These are phyloP conservation scores for Anoncus sp. DNA, from an alignment of 2,888 invertebrate species.

Conservation along the genomic window DNA sequence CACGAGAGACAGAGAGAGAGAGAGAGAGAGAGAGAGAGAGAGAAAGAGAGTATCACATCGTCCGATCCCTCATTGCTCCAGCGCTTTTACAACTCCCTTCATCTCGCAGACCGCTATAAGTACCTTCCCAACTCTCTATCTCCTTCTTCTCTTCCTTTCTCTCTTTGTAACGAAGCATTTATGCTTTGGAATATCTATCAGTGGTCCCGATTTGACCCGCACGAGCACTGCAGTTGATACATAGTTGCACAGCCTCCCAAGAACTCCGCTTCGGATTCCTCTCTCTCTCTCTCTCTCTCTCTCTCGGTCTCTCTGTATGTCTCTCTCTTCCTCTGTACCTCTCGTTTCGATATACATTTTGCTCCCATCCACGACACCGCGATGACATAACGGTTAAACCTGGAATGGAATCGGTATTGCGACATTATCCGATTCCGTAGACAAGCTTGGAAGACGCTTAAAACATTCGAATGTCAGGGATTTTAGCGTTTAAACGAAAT, in stretches of 20 bases:
- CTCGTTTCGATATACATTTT: constrained; percentile 17
- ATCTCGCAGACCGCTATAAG: constrained; percentile 14
- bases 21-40: too few species aligned
- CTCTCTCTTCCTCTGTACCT: background rate
- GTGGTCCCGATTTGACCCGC: constrained; percentile 67
- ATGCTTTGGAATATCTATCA: constrained; percentile 55
- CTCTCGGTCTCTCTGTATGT: constrained; percentile 23
- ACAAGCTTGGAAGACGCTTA: background rate
- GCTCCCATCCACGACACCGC: constrained; percentile 40
- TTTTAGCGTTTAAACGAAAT: constrained; percentile 16
- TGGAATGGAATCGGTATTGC: constrained; percentile 47
- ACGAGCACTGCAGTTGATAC: constrained; percentile 30
- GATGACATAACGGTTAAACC: constrained; percentile 73
- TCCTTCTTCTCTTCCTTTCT: constrained; percentile 23
- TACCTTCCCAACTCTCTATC: constrained; percentile 45
- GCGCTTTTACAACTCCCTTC: constrained; percentile 32
- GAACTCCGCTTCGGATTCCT: constrained; percentile 36
- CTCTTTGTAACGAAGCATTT: constrained; percentile 73
- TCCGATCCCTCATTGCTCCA: constrained; percentile 29
- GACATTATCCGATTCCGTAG: constrained; percentile 33
- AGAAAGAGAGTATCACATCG: constrained; percentile 51
- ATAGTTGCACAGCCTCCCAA: constrained; percentile 28
- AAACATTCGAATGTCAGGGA: background rate
- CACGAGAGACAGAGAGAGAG: too few species aligned
- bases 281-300: constrained; percentile 19